Base-by-base conservation (phyloP, 2,888 invertebrate species). In the Drosophila stalkeri region DNA sequence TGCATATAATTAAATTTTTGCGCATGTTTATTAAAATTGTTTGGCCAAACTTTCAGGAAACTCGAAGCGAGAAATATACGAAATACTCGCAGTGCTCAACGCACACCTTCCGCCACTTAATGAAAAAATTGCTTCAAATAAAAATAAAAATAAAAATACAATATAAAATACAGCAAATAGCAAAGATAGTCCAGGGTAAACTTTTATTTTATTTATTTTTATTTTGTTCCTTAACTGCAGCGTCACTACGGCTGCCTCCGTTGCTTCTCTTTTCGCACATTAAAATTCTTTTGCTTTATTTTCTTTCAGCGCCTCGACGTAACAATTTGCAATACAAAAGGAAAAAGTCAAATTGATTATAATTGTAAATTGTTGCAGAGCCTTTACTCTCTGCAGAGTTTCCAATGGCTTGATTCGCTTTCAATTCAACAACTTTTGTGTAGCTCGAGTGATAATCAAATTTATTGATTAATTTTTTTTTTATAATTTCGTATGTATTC, bases 1-100 rank as follows among this genome's bases (percentile, higher is more conserved):
- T 87, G 83, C 82, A 87, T 85, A 87, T 89, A 89, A 85, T 87
- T 87, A 87, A 85, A 87, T 89, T 83, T 89, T 81, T 76, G 56
- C 59, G 63, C 86, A 85, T 87, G 78, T 87, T 89, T 89, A 88
- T 82, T 88, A 82, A 88, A 88, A 88, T 86, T 86, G 86, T 88
- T 86, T 72, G 59, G 54, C 54, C 61, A 73, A 83, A 83, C 72
- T 80, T 83, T 70, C 14, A 41, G 7, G 11, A 20, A 71, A 54
- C 47, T 43, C 43, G 39, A 66, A 60, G 59, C 49, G 54, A 55
- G 59, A 71, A 52, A 37, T 43, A 43, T 47, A 70, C 52, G 59
- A 54, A 63, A 67, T 80, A 62, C 56, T 79, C 66, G 31, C 54
- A 61, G 63, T 59, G 46, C 76, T 80, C 46, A 23, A 6, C 7